Conservation (phyloP, 2,113 vertebrate genomes). For the Rousettus leschenaultii region DNA sequence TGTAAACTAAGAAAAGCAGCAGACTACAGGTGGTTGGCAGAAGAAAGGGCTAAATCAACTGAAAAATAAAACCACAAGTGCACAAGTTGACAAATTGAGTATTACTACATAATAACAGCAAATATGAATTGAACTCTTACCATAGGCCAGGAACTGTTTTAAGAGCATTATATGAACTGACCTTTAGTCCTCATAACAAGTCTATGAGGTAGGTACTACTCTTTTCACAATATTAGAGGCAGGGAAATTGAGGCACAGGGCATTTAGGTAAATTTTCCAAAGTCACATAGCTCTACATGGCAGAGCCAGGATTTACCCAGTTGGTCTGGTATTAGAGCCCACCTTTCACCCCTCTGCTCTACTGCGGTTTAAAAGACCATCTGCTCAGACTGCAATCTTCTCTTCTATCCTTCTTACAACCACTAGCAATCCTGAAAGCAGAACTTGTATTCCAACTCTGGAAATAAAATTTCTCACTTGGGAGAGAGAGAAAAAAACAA, state of each 20-base stretch:
- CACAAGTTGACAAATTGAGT: not conserved
- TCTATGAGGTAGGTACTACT: not conserved
- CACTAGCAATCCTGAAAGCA: not conserved
- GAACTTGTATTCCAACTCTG: not conserved
- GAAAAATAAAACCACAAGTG: not conserved
- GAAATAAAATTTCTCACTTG: not conserved
- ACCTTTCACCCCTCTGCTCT: not conserved
- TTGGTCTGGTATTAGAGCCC: not conserved
- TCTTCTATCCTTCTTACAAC: not conserved
- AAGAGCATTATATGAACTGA: not conserved
- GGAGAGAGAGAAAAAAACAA: not conserved
- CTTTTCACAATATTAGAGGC: not conserved
- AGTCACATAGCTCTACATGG: not conserved
- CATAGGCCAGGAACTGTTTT: not conserved
- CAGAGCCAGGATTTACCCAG: not conserved
- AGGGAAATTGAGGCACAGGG: not conserved
- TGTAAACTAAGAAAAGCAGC: not conserved
- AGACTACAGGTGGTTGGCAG: not conserved
- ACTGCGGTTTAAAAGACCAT: not conserved
- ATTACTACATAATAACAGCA: not conserved
- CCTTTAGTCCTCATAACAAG: not conserved
- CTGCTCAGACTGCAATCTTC: not conserved
- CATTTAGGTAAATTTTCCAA: not conserved
- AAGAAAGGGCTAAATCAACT: not conserved
- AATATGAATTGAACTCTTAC: not conserved